Evolutionary conservation across 2,113 vertebrate species (phyloP).

Genomic region (Protomyctophum bolini): DNA sequence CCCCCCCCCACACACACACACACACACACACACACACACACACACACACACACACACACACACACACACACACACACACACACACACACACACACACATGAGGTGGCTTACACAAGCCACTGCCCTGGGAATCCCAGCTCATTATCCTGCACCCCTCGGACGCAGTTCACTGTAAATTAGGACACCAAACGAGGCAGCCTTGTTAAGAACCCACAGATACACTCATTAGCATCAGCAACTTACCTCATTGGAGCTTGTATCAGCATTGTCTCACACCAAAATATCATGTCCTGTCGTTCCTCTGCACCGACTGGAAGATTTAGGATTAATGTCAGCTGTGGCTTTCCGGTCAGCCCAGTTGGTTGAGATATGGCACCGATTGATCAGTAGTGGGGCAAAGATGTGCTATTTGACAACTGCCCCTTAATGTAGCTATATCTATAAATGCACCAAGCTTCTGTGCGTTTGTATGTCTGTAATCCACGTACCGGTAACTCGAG

Average conservation of each 20-base stretch:
- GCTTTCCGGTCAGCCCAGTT: conserved; percentile 59
- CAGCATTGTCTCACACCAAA: conserved; percentile 46
- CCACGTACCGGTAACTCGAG: too few species aligned
- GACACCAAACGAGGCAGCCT: conserved; percentile 63
- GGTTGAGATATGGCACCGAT: conserved; percentile 54
- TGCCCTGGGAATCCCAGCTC: conserved; percentile 73
- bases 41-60: conserved; percentile 2
- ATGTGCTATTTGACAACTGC: conserved; percentile 63
- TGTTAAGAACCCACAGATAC: conserved; percentile 66
- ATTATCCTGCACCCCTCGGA: conserved; percentile 71
- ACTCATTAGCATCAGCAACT: conserved; percentile 75
- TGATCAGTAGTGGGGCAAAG: conserved; percentile 62
- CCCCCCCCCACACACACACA: too few species aligned
- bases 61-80: too few species aligned
- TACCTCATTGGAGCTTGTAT: conserved; percentile 60
- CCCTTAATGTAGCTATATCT: conserved; percentile 23
- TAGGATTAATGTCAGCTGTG: conserved; percentile 70
- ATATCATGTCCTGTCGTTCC: conserved; percentile 50
- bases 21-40: conserved; percentile 2
- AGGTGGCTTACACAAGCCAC: conserved; percentile 72
- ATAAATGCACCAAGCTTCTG: too few species aligned
- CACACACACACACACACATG: conserved; percentile 17
- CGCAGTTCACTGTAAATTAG: conserved; percentile 68
- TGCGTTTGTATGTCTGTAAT: too few species aligned
- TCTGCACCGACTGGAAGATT: conserved; percentile 58